These are phyloP conservation scores for Amitus sp. DNA, from an alignment of 2,888 invertebrate genomes.

Conservation along the genomic window DNA sequence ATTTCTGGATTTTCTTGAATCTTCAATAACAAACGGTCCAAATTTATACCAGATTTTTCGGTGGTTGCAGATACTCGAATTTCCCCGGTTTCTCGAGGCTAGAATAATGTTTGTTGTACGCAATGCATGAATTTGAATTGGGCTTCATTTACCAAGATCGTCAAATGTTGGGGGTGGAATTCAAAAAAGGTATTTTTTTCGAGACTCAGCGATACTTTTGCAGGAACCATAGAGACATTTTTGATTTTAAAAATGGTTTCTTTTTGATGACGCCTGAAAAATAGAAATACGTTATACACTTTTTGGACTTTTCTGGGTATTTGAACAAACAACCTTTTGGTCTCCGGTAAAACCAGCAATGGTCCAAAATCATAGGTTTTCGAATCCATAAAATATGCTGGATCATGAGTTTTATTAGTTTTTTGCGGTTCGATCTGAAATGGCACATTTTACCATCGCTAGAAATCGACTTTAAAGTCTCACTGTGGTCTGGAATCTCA, in stretches of 20 bases:
- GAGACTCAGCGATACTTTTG: constrained; percentile 67
- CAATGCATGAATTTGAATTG: constrained; percentile 1
- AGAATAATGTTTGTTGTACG: constrained; percentile 30
- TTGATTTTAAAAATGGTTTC: constrained; percentile 67
- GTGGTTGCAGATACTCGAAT: constrained; percentile 58
- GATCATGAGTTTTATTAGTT: constrained; percentile 38
- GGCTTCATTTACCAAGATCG: constrained; percentile 42
- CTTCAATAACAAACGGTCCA: constrained; percentile 56
- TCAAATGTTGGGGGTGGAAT: constrained; percentile 60
- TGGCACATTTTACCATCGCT: no score
- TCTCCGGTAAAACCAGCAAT: constrained; percentile 41
- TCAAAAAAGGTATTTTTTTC: constrained; percentile 66
- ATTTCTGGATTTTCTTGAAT: constrained; percentile 71
- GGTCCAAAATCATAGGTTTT: constrained; percentile 54
- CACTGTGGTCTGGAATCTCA: no score
- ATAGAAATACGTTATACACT: constrained; percentile 48
- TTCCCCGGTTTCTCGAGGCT: constrained; percentile 50
- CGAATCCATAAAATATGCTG: constrained; percentile 48
- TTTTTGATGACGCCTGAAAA: constrained; percentile 67
- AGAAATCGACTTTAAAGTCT: no score
- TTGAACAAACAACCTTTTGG: constrained; percentile 42
- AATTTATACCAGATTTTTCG: constrained; percentile 50
- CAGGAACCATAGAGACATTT: constrained; percentile 69
- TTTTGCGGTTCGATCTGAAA: constrained; percentile 40
- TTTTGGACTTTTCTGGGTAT: background rate